Percentiles rank a stretch among this genome's conserved stretches.
phyloP scores from a whole-genome alignment of 2,888 invertebrate species.

The Polydrusus cervinus region DNA sequence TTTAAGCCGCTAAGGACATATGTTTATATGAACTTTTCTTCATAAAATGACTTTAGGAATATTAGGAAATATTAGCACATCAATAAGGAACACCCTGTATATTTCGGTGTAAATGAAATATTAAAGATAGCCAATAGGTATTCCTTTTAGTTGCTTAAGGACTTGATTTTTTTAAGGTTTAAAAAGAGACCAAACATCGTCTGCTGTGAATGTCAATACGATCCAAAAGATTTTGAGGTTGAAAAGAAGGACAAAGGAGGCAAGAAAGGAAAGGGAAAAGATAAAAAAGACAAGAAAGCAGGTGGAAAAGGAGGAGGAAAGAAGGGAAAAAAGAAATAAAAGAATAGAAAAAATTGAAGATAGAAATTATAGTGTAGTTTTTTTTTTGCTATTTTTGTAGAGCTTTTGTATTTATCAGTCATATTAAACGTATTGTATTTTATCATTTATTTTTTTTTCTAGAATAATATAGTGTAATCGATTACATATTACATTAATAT shows the following conservation, averaged over 20 bases:
- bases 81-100: too few relatives aligned
- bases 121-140: too few relatives aligned
- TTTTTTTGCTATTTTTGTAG: background rate
- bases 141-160: too few relatives aligned
- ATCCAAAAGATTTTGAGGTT: conserved; percentile 71
- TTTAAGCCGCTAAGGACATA: too few relatives aligned
- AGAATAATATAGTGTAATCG: too few relatives aligned
- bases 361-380: background rate
- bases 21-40: too few relatives aligned
- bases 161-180: conserved; percentile 64
- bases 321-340: conserved; percentile 51
- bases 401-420: background rate
- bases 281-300: conserved; percentile 48
- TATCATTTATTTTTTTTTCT: too few relatives aligned
- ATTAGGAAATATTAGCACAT: too few relatives aligned
- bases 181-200: conserved; percentile 69
- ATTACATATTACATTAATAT: too few relatives aligned
- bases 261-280: conserved; percentile 48
- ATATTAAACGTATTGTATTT: background rate
- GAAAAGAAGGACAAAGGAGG: conserved; percentile 54
- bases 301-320: conserved; percentile 39
- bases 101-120: too few relatives aligned
- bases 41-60: too few relatives aligned
- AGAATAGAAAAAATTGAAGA: background rate
- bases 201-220: conserved; percentile 78